A percentile compares a stretch with the other conserved stretches of the same genome.
These are phyloP conservation scores for Noctua pronuba DNA, from an alignment of 2,888 invertebrate species.

Conservation along the genomic window DNA sequence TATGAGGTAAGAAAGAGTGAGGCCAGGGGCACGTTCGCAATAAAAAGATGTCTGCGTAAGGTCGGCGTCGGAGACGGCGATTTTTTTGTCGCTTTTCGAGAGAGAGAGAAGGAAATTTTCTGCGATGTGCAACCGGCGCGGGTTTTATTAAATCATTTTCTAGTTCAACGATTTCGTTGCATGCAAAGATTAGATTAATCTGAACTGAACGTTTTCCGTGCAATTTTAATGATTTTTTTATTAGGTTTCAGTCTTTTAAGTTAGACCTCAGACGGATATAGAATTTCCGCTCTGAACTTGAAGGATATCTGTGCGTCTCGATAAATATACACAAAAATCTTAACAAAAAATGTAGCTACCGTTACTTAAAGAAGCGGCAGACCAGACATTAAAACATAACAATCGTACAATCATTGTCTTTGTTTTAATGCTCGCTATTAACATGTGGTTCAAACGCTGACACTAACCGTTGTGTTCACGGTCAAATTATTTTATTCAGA, in stretches of 20 bases:
- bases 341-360: conserved; percentile 33
- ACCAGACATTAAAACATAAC: conserved; percentile 36
- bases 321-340: neutral
- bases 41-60: conserved; percentile 88
- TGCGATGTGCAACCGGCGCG: conserved; percentile 62
- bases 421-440: conserved; percentile 60
- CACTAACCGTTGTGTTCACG: conserved; percentile 64
- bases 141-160: conserved; percentile 65
- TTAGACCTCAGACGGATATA: neutral
- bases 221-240: conserved; percentile 10
- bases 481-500: conserved; percentile 64
- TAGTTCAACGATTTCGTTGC: conserved; percentile 48
- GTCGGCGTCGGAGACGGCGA: conserved; percentile 80
- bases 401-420: conserved; percentile 57
- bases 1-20: conserved; percentile 88
- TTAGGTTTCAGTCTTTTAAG: neutral
- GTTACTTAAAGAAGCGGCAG: conserved; percentile 33
- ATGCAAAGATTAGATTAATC: conserved; percentile 40
- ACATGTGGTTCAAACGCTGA: conserved; percentile 61
- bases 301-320: conserved; percentile 7
- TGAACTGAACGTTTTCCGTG: conserved; percentile 20
- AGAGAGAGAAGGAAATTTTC: conserved; percentile 75
- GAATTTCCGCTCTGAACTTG: conserved; percentile 1
- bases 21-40: conserved; percentile 87
- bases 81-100: conserved; percentile 81